Percentiles rank a stretch among this genome's conserved stretches.
Evolutionary conservation across 2,888 invertebrate genomes (phyloP).

Genomic region (Aproaerema taeniolella): DNA sequence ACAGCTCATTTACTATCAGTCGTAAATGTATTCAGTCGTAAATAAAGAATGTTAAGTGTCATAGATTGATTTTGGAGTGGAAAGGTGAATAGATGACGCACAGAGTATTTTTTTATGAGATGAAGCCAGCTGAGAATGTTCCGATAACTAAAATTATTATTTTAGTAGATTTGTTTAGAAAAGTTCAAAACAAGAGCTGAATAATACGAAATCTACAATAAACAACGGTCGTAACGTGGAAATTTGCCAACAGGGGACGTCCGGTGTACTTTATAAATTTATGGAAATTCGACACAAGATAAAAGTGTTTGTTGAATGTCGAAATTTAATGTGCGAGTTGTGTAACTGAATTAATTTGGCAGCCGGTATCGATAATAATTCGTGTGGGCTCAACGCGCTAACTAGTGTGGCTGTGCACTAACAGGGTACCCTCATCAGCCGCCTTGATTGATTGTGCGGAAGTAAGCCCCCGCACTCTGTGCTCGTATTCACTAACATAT

Average conservation of each 20-base stretch:
- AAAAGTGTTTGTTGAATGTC: constrained; percentile 51
- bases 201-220: constrained; percentile 36
- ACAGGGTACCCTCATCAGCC: constrained; percentile 52
- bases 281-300: constrained; percentile 57
- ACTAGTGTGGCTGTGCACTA: constrained; percentile 45
- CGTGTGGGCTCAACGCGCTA: constrained; percentile 43
- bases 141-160: no score
- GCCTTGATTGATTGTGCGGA: constrained; percentile 66
- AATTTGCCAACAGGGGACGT: constrained; percentile 53
- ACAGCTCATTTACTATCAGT: no score
- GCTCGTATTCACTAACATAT: constrained; percentile 31
- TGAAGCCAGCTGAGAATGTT: no score
- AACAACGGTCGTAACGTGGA: constrained; percentile 41
- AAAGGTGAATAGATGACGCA: no score
- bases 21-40: no score
- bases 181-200: constrained; percentile 27
- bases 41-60: no score
- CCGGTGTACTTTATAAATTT: constrained; percentile 54
- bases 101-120: constrained; percentile 23
- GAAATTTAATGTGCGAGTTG: constrained; percentile 41
- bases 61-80: no score
- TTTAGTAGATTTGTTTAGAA: no score
- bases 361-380: constrained; percentile 39
- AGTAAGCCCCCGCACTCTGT: constrained; percentile 50
- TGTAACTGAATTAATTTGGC: constrained; percentile 42